phyloP scores from a whole-genome alignment of 2,113 vertebrate species.

The Apteryx owenii region DNA sequence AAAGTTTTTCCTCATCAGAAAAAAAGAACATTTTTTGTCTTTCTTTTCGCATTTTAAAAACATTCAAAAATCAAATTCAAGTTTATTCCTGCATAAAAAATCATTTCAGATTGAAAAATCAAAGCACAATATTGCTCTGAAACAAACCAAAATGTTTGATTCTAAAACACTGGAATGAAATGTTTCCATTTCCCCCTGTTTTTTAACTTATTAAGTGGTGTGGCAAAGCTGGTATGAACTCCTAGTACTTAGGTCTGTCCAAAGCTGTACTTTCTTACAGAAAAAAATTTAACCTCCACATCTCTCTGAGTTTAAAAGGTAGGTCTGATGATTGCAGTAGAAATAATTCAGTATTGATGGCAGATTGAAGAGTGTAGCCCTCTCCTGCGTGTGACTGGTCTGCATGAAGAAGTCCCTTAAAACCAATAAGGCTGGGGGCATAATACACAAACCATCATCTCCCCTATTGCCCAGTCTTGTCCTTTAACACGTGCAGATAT shows the following conservation, averaged over 20 bases:
- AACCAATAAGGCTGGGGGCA: background rate
- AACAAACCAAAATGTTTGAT: background rate
- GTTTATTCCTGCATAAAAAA: background rate
- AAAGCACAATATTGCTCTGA: background rate
- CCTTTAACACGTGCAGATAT: background rate
- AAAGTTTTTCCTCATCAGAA: background rate
- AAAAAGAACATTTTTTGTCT: background rate
- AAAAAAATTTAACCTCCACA: background rate
- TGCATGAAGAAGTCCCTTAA: background rate
- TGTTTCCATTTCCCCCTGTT: background rate
- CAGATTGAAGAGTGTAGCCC: background rate
- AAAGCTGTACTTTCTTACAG: background rate
- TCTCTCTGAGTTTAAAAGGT: background rate
- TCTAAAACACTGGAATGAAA: background rate
- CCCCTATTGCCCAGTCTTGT: background rate
- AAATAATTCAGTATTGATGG: background rate
- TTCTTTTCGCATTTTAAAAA: background rate
- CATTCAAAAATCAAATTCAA: background rate
- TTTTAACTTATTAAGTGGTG: background rate
- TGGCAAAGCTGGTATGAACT: background rate
- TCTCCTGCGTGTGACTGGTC: background rate
- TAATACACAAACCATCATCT: background rate
- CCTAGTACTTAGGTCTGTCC: background rate
- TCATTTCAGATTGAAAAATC: background rate
- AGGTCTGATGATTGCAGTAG: background rate